A percentile compares a stretch with the other conserved stretches of the same genome.
phyloP scores from a whole-genome alignment of 30 jellyfish, hydroid and myxozoan species.

The Nemopilema nomurai region DNA sequence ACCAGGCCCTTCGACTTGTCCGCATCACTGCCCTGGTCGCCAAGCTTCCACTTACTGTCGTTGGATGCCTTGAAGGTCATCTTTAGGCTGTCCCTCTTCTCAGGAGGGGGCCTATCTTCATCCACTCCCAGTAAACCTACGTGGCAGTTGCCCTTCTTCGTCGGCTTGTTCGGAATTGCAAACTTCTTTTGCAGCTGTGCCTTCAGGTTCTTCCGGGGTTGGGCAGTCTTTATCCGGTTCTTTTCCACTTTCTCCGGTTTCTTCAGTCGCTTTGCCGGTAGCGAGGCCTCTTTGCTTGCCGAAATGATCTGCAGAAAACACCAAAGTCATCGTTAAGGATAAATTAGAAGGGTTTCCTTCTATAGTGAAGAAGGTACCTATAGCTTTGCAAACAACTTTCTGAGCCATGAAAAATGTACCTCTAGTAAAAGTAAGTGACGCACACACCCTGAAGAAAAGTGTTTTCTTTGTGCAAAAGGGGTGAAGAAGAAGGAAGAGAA shows the following conservation, averaged over 20 bases:
- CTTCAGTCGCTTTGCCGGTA: slow-evolving; percentile 37
- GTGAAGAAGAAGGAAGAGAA: too few relatives aligned
- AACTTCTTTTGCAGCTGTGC: slow-evolving; percentile 89
- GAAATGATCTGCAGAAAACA: slow-evolving; percentile 29
- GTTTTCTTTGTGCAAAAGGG: too few relatives aligned
- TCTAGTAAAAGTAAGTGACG: too few relatives aligned
- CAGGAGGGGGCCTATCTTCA: slow-evolving; percentile 16
- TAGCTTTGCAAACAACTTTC: too few relatives aligned
- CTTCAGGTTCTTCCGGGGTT: slow-evolving; percentile 54
- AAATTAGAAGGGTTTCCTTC: too few relatives aligned
- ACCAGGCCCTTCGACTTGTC: slow-evolving; percentile 11
- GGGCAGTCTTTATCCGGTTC: slow-evolving; percentile 20
- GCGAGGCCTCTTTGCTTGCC: slow-evolving; percentile 39
- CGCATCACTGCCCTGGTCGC: slow-evolving; percentile 7
- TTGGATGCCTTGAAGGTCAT: slow-evolving; percentile 31
- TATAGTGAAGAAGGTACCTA: too few relatives aligned
- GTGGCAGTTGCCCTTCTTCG: slow-evolving; percentile 53
- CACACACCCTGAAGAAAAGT: too few relatives aligned
- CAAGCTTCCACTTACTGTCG: slow-evolving; percentile 25
- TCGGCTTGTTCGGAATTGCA: slow-evolving; percentile 78
- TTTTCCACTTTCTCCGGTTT: slow-evolving; percentile 43
- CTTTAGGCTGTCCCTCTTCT: slow-evolving; percentile 16
- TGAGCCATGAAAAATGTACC: too few relatives aligned
- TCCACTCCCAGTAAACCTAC: slow-evolving; percentile 5
- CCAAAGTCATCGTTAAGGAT: too few relatives aligned